A percentile compares a stretch with the other conserved stretches of the same genome.
Evolutionary conservation across 2,797 vertebrate species (phyloP).

Genomic region (Rhynchonycteris naso): DNA sequence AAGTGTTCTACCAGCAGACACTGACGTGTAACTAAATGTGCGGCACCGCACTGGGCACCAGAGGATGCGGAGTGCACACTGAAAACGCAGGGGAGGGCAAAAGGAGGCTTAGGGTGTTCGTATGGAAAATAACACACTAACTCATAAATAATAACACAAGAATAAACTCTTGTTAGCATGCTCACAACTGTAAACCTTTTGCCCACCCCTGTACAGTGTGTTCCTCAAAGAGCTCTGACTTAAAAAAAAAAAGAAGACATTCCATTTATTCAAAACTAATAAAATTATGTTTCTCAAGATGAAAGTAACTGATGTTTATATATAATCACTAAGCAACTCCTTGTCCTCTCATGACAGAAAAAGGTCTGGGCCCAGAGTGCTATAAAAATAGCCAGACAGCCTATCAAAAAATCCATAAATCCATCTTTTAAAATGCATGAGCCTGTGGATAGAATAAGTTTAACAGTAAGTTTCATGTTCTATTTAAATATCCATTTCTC

Average conservation of each 20-base stretch:
- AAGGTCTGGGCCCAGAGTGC: not conserved
- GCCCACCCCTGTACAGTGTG: not conserved
- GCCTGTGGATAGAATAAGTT: slow-evolving; percentile 7
- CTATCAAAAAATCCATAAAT: not conserved
- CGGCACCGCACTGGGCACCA: not conserved
- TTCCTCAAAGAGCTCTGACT: not conserved
- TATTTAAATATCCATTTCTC: not conserved
- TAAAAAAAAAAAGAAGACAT: not conserved
- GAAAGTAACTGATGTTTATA: slow-evolving; percentile 35
- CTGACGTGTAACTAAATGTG: not conserved
- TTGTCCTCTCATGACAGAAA: not conserved
- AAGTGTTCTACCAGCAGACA: not conserved
- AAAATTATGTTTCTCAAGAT: not conserved
- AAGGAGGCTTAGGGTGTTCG: too few species aligned
- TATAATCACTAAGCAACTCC: not conserved
- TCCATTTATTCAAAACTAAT: slow-evolving; percentile 9
- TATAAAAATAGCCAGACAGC: not conserved
- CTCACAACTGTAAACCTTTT: too few species aligned
- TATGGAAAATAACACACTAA: too few species aligned
- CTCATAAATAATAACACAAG: too few species aligned
- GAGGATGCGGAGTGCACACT: too few species aligned
- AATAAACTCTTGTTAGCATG: too few species aligned
- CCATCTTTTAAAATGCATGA: not conserved
- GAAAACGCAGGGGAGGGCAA: too few species aligned
- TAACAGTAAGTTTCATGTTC: not conserved